A percentile compares a stretch with the other conserved stretches of the same genome.
These are phyloP conservation scores for Gonatopus flavifemur DNA, from an alignment of 1,140 invertebrate species.

Conservation along the genomic window DNA sequence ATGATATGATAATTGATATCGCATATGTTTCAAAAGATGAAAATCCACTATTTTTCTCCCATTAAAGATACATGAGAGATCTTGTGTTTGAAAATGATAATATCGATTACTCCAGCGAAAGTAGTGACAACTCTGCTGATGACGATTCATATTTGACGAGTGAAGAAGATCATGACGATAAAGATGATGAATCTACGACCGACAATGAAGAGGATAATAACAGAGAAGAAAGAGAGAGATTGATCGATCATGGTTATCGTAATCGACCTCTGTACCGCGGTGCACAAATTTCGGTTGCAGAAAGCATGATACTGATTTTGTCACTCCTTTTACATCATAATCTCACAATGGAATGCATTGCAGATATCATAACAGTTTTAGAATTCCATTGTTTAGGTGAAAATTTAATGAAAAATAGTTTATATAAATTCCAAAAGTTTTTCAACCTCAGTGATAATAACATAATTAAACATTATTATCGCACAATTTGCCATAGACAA, in stretches of 20 bases:
- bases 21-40: too few species aligned
- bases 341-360: conserved; percentile 1
- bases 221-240: not conserved
- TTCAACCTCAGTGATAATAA: conserved; percentile 1
- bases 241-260: not conserved
- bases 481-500: not conserved
- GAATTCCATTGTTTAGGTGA: conserved; percentile 6
- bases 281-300: conserved; percentile 1
- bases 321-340: conserved; percentile 9
- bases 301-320: conserved; percentile 12
- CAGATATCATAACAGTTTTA: conserved; percentile 7
- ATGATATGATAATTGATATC: too few species aligned
- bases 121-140: too few species aligned
- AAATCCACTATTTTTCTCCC: too few species aligned
- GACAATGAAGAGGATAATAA: not conserved
- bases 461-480: conserved; percentile 9
- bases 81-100: too few species aligned
- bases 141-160: too few species aligned
- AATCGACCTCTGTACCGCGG: conserved; percentile 7
- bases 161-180: too few species aligned
- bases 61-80: too few species aligned
- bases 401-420: conserved; percentile 8
- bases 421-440: conserved; percentile 14
- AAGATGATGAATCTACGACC: too few species aligned
- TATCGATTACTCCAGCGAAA: too few species aligned